These are phyloP conservation scores for Eudemis profundana DNA, from an alignment of 2,888 invertebrate genomes.

Conservation along the genomic window DNA sequence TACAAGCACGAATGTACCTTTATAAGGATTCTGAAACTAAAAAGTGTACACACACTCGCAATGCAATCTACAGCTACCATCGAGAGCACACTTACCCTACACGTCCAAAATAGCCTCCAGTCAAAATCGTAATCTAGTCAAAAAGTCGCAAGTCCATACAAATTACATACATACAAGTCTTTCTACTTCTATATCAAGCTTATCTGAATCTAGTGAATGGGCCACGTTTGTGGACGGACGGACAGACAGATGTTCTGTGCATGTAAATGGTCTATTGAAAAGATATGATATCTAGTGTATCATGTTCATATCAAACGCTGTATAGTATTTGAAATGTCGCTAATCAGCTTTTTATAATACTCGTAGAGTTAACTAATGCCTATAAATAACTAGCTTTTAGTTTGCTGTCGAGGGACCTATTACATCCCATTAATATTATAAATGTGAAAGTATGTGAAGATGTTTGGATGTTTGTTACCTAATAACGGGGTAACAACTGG, in stretches of 20 bases:
- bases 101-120: constrained; percentile 13
- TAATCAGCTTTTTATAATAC: not conserved
- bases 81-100: constrained; percentile 13
- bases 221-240: constrained; percentile 7
- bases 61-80: constrained; percentile 12
- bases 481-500: too few species aligned
- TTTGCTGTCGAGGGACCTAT: too few species aligned
- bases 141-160: not conserved
- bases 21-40: not conserved
- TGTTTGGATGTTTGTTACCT: too few species aligned
- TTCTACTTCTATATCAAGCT: not conserved
- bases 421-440: too few species aligned
- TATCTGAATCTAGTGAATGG: constrained; percentile 15
- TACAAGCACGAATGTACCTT: not conserved
- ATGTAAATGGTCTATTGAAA: constrained; percentile 32
- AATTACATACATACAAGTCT: not conserved
- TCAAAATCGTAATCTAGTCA: not conserved
- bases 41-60: not conserved
- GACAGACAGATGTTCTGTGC: constrained; percentile 23
- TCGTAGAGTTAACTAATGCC: not conserved
- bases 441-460: too few species aligned
- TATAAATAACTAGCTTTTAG: too few species aligned
- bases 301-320: constrained; percentile 11
- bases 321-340: not conserved
- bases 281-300: constrained; percentile 24